Evolutionary conservation across 2,113 vertebrate genomes (phyloP), one percentile per base, ranked within the genome.

Genomic region (Synodontis membranacea): DNA sequence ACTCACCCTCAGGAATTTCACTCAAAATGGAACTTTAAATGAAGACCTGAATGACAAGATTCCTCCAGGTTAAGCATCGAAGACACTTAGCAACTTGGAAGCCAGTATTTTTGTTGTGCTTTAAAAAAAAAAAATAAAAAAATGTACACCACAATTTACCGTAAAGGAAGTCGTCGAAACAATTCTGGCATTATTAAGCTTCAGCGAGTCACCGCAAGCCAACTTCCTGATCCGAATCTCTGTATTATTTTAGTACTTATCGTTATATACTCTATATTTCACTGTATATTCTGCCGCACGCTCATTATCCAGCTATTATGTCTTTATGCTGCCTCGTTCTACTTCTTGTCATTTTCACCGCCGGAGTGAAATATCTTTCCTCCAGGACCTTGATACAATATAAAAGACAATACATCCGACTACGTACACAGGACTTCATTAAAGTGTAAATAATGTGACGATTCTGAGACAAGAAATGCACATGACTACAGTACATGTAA

Each of bases 11-110:
- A 66, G 64, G 62, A 81, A 9, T 15, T 54, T 54, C 84, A 80
- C 28, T 12, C 8, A 58, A 70, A 86, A 80, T 86, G 78, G 85
- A 60, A 81, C 60, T 86, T 72, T 81, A 81, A 72, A 81, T n/a
- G 37, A 81, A 86, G 85, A 17, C 28, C 31, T 2, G 39, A 12
- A 42, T 75, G 70, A 75, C 42, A 75, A 75, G 25, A 75, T 75
- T 25, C 21, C 70, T 46, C 37, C 37, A 44, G 39, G 68, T 44
- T 46, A 12, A 74, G 70, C 70, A 46, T 74, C 42, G 5, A 74
- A 74, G 23, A 74, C 70, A n/a, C 42, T 28, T 21, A 17, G 1
- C 34, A 70, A 44, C 70, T 39, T 7, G 42, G 12, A 46, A 48
- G 42, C 5, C 42, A 46, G 5, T 14, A n/a, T 75, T 25, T 68